Conservation (phyloP, 2,888 invertebrate species). For the Eueremaeus valkanovi region DNA sequence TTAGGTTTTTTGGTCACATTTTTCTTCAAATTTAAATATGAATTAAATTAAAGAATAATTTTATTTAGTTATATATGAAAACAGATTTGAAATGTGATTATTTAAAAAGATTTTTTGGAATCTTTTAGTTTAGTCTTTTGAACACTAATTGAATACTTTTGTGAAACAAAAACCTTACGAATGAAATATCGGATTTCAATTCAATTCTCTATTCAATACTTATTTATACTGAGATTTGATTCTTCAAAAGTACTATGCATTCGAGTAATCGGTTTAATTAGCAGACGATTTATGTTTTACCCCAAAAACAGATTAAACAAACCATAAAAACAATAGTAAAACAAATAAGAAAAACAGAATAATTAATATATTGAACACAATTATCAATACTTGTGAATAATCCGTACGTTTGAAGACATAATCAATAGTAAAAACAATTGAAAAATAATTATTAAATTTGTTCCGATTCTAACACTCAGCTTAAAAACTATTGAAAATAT, state of each 20-base stretch:
- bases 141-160: neutral
- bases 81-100: neutral
- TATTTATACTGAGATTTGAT: conserved; percentile 1
- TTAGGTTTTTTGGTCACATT: conserved; percentile 9
- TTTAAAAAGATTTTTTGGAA: neutral
- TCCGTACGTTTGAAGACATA: neutral
- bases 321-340: neutral
- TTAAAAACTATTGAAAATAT: neutral
- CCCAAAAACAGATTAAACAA: neutral
- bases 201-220: neutral
- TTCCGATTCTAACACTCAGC: neutral
- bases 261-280: neutral
- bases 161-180: neutral
- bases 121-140: neutral
- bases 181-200: neutral
- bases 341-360: too few species aligned
- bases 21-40: neutral
- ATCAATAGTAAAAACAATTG: neutral
- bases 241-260: conserved; percentile 13
- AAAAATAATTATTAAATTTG: neutral
- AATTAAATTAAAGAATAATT: neutral
- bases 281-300: neutral
- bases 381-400: too few species aligned
- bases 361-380: too few species aligned
- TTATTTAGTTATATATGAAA: neutral